Percentiles rank a stretch among this genome's conserved stretches.
Evolutionary conservation across 1,140 invertebrate species (phyloP).

Genomic region (Anoplophora glabripennis): DNA sequence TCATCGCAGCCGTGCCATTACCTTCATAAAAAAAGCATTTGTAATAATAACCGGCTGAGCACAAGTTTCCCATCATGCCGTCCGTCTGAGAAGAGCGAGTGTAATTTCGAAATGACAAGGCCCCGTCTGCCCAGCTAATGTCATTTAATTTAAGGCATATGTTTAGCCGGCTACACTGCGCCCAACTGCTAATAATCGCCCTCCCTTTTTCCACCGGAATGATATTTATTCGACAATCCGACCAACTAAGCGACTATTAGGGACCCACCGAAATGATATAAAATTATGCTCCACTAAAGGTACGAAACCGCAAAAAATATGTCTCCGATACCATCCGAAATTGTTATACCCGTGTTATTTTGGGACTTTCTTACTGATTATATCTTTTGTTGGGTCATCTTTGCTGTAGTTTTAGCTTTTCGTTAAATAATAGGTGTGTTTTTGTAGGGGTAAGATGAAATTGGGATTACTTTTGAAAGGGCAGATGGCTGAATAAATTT

Average conservation of each 20-base stretch:
- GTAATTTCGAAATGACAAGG: slow-evolving; percentile 35
- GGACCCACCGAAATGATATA: slow-evolving; percentile 35
- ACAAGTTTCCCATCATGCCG: slow-evolving; percentile 11
- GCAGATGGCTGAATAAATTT: too few relatives aligned
- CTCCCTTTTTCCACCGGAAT: slow-evolving; percentile 27
- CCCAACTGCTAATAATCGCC: slow-evolving; percentile 27
- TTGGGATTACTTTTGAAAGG: too few relatives aligned
- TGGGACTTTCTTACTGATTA: too few relatives aligned
- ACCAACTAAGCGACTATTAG: slow-evolving; percentile 35
- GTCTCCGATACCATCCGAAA: slow-evolving; percentile 29
- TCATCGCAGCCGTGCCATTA: too few relatives aligned
- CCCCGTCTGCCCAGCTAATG: slow-evolving; percentile 30
- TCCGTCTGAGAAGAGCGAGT: background rate
- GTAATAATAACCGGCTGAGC: slow-evolving; percentile 14
- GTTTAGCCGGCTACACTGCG: slow-evolving; percentile 29
- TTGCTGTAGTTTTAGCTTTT: too few relatives aligned
- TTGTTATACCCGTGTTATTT: too few relatives aligned
- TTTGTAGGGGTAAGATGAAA: too few relatives aligned
- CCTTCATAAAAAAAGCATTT: slow-evolving; percentile 8
- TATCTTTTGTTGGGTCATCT: too few relatives aligned
- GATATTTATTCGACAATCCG: slow-evolving; percentile 37
- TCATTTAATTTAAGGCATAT: slow-evolving; percentile 42
- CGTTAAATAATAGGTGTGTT: too few relatives aligned
- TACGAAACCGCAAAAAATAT: slow-evolving; percentile 35
- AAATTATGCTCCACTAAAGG: slow-evolving; percentile 34